Evolutionary conservation across 37 sponge, comb jelly and placozoan genomes (phyloP), one percentile per base, ranked within the genome.

Genomic region (Petrosia ficiformis): DNA sequence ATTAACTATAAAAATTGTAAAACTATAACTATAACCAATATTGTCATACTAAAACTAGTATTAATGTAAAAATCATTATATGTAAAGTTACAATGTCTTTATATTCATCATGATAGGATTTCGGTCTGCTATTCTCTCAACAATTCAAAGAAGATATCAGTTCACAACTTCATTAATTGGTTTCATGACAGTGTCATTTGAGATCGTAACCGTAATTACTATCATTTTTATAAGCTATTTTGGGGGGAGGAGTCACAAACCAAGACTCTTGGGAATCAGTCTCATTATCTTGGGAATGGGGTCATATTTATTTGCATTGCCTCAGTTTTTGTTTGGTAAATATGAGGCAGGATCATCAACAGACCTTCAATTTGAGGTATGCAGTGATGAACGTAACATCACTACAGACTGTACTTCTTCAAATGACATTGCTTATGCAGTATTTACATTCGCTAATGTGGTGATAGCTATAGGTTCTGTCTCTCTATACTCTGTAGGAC

Each of bases 181-280:
- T 19, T 30, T 89, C 39, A 64, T 87, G 8, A 38, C 81, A 2
- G 76, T 65, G 4, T 36, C 77, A 24, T 89, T 75, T 42, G 95
- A 94, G 59, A 77, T 94, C 5, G 66, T 85, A 28, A 85, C 84
- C n/a, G 71, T 77, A 25, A n/a, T 84, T 35, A 61, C 76, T 59
- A 85, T 94, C 65, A 71, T 90, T 21, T 77, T 90, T 61, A 83
- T 87, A 70, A 86, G 85, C 77, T 90, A 94, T 72, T 87, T 90
- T 74, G 90, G 95, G 39, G 79, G 82, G 21, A 71, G 68, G 21
- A 59, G 79, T 0, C 82, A 94, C 85, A 94, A 94, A 29, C 91
- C 95, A 21, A 65, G 82, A 48, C 77, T 72, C 67, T 61, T 94
- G 1, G 95, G 95, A 32, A 25, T 81, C 30, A 86, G 85, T 0